Evolutionary conservation across 2,797 vertebrate genomes (phyloP).

Genomic region (Thalassophryne amazonica): DNA sequence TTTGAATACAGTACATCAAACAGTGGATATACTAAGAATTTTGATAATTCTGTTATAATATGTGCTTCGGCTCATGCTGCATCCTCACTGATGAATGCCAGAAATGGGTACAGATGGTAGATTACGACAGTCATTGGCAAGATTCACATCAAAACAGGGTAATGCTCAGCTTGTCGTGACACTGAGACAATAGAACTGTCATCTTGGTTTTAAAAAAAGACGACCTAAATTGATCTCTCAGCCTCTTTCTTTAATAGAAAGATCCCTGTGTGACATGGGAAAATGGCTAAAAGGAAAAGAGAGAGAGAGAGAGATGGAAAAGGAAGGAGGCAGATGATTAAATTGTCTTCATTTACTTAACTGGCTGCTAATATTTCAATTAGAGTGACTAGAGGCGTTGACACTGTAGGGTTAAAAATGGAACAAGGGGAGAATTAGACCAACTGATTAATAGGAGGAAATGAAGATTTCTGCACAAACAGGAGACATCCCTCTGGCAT

Average conservation of each 20-base stretch:
- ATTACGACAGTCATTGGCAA: conserved; percentile 33
- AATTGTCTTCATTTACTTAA: conserved; percentile 86
- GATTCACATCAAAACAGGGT: conserved; percentile 61
- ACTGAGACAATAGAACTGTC: conserved; percentile 70
- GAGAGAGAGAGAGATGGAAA: conserved; percentile 42
- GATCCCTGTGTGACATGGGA: conserved; percentile 73
- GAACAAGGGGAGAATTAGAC: conserved; percentile 79
- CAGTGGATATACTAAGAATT: no score
- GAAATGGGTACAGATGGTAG: conserved; percentile 4
- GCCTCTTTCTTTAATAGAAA: conserved; percentile 79
- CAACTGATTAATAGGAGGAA: conserved; percentile 82
- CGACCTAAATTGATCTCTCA: conserved; percentile 74
- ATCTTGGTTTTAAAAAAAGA: conserved; percentile 50
- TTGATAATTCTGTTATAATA: no score
- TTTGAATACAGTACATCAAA: no score
- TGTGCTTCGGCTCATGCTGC: no score
- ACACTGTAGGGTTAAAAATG: conserved; percentile 83
- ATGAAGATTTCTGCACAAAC: conserved; percentile 77
- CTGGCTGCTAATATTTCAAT: conserved; percentile 86
- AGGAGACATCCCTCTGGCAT: conserved; percentile 72
- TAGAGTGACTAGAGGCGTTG: conserved; percentile 80
- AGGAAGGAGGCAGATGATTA: conserved; percentile 77
- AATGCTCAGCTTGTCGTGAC: conserved; percentile 56
- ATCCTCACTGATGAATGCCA: background rate
- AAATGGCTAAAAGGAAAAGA: conserved; percentile 49